Base-by-base conservation (phyloP, 2,797 vertebrate genomes). In the Streptopelia turtur region DNA sequence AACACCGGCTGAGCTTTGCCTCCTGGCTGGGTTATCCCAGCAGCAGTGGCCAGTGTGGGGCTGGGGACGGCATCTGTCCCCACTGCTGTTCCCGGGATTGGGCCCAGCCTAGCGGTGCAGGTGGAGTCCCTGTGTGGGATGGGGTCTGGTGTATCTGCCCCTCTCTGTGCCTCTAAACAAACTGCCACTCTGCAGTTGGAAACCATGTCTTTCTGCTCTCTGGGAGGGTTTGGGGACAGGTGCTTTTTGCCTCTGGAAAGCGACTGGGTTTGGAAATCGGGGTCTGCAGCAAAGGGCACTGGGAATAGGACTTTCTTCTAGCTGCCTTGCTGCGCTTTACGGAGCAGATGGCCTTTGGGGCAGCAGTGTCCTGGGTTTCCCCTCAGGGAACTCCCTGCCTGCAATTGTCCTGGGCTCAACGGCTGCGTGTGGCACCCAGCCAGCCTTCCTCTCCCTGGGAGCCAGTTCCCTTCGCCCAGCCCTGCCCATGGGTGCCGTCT, bases 131-230 rank as follows among this genome's bases (percentile, higher is more conserved):
- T 50, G 41, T 0, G 2, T 14, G 28, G 55, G 61, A 30, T 1
- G 11, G 68, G 55, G 31, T 20, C 39, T 1, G 3, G 53, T 2
- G 1, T 1, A 0, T 39, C 72, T 5, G 1, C 28, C 45, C 12
- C 21, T 17, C 41, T 28, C 59, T 41, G 53, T 2, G 0, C 30
- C 45, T 31, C 59, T 27, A 4, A 61, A n/a, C n/a, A 65, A 59
- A 71, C 45, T 13, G 52, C 37, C 37, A 23, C 24, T 28, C 66
- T 47, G 59, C n/a, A 65, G 23, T 15, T 2, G 1, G 70, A 52
- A 9, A n/a, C 59, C 52, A 5, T n/a, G 23, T 31, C 16, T 70
- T 37, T 11, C 50, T 77, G 71, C 57, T 43, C 30, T 24, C 49
- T 6, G 41, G n/a, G 59, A 52, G 45, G 45, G 24, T 30, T 2